Evolutionary conservation across 2,888 invertebrate species (phyloP).

Genomic region (Erebia epiphron): DNA sequence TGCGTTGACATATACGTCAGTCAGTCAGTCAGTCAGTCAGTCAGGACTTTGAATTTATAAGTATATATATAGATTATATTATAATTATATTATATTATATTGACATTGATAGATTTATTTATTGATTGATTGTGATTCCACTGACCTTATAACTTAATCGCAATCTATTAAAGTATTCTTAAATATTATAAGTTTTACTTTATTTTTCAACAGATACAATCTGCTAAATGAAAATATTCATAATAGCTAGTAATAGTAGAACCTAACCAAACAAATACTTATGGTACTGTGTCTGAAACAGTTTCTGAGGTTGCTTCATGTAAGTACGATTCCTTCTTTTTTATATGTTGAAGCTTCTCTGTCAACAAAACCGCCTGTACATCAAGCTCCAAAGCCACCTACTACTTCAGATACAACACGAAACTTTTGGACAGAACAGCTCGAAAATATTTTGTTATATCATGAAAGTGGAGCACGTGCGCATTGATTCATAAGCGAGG

Average conservation of each 20-base stretch:
- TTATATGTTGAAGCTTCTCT: slow-evolving; percentile 34
- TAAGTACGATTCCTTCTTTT: background rate
- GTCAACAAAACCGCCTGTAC: slow-evolving; percentile 7
- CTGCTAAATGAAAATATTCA: too few relatives aligned
- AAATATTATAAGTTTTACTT: too few relatives aligned
- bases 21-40: too few relatives aligned
- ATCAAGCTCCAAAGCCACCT: slow-evolving; percentile 16
- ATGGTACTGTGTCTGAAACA: background rate
- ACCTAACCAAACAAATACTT: background rate
- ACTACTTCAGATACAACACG: slow-evolving; percentile 12
- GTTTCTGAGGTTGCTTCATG: slow-evolving; percentile 7
- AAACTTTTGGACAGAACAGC: slow-evolving; percentile 54
- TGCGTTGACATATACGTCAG: too few relatives aligned
- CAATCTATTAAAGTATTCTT: too few relatives aligned
- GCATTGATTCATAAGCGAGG: slow-evolving; percentile 91
- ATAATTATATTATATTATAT: too few relatives aligned
- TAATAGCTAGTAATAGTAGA: slow-evolving; percentile 1
- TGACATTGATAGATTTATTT: too few relatives aligned
- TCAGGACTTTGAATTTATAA: too few relatives aligned
- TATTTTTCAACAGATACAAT: too few relatives aligned
- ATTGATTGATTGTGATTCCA: too few relatives aligned
- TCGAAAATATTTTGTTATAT: slow-evolving; percentile 53
- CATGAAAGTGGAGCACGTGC: slow-evolving; percentile 82
- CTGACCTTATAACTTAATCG: too few relatives aligned
- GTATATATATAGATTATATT: too few relatives aligned